phyloP scores from a whole-genome alignment of 2,797 vertebrate species.

The Gobio occitaniae region DNA sequence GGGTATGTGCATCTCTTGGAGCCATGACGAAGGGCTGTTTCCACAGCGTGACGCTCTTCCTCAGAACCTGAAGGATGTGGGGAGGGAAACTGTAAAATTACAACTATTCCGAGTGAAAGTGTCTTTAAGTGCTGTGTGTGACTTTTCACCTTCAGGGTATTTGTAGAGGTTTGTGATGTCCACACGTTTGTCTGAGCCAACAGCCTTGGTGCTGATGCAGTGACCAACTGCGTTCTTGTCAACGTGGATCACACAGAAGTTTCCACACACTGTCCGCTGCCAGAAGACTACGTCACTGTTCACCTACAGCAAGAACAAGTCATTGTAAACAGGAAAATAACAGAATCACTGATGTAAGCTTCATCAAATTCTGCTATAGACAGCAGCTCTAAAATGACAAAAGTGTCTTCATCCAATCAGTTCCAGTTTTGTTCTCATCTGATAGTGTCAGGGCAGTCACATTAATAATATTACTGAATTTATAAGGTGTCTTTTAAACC shows the following conservation, averaged over 20 bases:
- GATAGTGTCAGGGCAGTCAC: background rate
- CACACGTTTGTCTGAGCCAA: conserved; percentile 75
- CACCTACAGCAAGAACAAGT: conserved; percentile 22
- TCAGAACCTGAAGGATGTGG: conserved; percentile 77
- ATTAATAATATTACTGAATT: background rate
- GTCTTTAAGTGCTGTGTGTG: background rate
- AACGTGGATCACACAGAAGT: conserved; percentile 9
- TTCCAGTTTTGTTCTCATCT: background rate
- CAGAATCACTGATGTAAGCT: background rate
- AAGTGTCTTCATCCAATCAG: background rate
- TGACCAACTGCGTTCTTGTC: conserved; percentile 70
- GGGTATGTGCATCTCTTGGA: conserved; percentile 82
- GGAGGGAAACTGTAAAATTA: background rate
- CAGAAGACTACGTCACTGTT: conserved; percentile 41
- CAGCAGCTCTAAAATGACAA: too few relatives aligned
- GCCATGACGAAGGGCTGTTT: conserved; percentile 85
- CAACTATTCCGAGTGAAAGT: background rate
- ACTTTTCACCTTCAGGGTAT: conserved; percentile 63
- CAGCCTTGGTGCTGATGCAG: conserved; percentile 87
- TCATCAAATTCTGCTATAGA: background rate
- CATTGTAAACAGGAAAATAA: background rate
- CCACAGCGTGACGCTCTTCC: conserved; percentile 88
- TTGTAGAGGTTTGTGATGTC: conserved; percentile 89
- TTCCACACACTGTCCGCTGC: conserved; percentile 29
- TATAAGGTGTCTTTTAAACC: background rate